A percentile compares a stretch with the other conserved stretches of the same genome.
phyloP scores from a whole-genome alignment of 2,113 vertebrate genomes.

The Lagopus muta region DNA sequence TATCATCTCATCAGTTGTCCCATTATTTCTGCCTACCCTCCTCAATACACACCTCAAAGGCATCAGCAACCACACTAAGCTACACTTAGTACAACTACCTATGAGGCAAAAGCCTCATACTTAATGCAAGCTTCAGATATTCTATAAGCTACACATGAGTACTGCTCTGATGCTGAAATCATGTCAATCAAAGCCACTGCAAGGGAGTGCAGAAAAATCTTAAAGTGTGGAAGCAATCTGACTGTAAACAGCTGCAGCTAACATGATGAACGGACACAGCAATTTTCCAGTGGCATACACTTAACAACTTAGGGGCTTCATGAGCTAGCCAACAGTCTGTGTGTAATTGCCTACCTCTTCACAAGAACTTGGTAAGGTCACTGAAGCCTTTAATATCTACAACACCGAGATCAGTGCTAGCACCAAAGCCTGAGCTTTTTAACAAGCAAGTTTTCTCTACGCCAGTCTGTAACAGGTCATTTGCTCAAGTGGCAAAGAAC shows the following conservation, averaged over 20 bases:
- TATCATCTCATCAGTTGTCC: neutral
- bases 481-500: rapidly evolving
- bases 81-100: neutral
- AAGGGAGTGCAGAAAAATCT: neutral
- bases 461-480: neutral
- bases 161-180: neutral
- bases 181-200: neutral
- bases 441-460: neutral
- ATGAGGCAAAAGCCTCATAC: too few species aligned
- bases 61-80: neutral
- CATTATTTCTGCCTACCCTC: neutral
- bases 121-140: too few species aligned
- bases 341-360: neutral
- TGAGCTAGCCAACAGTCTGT: rapidly evolving
- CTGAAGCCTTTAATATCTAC: neutral
- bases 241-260: neutral
- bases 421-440: rapidly evolving
- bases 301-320: rapidly evolving
- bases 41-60: neutral
- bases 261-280: rapidly evolving
- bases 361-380: neutral
- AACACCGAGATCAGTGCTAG: neutral
- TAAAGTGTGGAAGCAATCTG: neutral
- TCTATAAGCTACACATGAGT: too few species aligned
- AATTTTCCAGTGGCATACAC: rapidly evolving